These are phyloP conservation scores for Tetraodon nigroviridis DNA, from an alignment of 2,113 vertebrate genomes.

Conservation along the genomic window DNA sequence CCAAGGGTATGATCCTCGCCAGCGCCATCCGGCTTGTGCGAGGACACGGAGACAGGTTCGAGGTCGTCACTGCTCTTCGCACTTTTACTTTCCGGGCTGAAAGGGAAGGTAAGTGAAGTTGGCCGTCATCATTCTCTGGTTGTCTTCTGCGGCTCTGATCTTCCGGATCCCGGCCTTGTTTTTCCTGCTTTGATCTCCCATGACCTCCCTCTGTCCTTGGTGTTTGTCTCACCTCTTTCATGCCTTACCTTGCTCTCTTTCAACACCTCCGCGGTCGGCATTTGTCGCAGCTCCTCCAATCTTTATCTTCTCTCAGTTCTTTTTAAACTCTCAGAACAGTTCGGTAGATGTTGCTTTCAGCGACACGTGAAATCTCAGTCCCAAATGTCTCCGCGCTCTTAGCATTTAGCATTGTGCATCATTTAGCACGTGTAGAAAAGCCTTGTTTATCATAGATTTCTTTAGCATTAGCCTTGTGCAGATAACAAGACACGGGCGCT, in stretches of 20 bases:
- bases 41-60: conserved; percentile 87
- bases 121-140: conserved; percentile 14
- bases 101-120: conserved; percentile 83
- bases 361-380: too few relatives aligned
- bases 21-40: conserved; percentile 81
- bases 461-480: too few relatives aligned
- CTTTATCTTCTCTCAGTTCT: not conserved
- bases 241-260: conserved; percentile 13
- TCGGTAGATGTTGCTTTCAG: too few relatives aligned
- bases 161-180: conserved; percentile 31
- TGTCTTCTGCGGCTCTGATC: conserved; percentile 29
- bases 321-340: too few relatives aligned
- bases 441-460: too few relatives aligned
- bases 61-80: conserved; percentile 86
- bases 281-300: conserved; percentile 4
- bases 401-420: too few relatives aligned
- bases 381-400: too few relatives aligned
- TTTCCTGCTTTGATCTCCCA: conserved; percentile 9
- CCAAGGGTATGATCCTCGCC: conserved; percentile 89
- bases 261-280: conserved; percentile 18
- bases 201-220: not conserved
- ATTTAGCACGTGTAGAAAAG: too few relatives aligned
- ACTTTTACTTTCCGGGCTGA: conserved; percentile 90
- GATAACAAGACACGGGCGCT: too few relatives aligned
- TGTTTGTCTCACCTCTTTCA: not conserved